Percentiles rank a stretch among this genome's conserved stretches.
Conservation (phyloP, 2,113 vertebrate species). For the Neoarius graeffei region DNA sequence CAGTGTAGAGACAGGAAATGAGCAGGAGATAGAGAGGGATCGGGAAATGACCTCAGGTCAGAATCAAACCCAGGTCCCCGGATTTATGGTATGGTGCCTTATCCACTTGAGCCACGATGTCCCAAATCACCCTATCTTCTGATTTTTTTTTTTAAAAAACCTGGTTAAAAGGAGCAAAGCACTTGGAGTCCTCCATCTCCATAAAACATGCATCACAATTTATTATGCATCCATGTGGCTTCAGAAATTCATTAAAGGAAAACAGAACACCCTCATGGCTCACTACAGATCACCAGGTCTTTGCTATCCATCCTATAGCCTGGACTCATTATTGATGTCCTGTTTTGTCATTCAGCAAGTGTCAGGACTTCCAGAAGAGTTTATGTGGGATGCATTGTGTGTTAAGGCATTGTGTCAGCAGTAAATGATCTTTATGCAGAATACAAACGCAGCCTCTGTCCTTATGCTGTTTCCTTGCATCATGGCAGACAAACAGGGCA, state of each 20-base stretch:
- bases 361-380: background rate
- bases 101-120: no score
- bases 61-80: no score
- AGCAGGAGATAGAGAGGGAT: no score
- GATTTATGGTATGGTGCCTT: no score
- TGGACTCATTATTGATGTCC: conserved; percentile 39
- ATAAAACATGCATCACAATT: conserved; percentile 56
- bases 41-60: no score
- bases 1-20: no score
- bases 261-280: conserved; percentile 26
- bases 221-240: conserved; percentile 51
- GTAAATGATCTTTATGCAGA: conserved; percentile 37
- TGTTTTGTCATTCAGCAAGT: conserved; percentile 30
- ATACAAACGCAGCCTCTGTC: conserved; percentile 7
- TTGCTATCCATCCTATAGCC: background rate
- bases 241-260: conserved; percentile 49
- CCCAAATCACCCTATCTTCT: conserved; percentile 17
- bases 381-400: conserved; percentile 1
- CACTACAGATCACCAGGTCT: conserved; percentile 15
- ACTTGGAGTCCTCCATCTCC: conserved; percentile 36
- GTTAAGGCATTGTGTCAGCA: background rate
- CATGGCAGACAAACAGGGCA: conserved; percentile 12
- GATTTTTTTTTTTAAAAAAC: conserved; percentile 28
- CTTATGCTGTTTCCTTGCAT: conserved; percentile 27
- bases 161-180: conserved; percentile 36